Conservation (phyloP, 2,888 invertebrate genomes). For the Bursaphelenchus okinawaensis region DNA sequence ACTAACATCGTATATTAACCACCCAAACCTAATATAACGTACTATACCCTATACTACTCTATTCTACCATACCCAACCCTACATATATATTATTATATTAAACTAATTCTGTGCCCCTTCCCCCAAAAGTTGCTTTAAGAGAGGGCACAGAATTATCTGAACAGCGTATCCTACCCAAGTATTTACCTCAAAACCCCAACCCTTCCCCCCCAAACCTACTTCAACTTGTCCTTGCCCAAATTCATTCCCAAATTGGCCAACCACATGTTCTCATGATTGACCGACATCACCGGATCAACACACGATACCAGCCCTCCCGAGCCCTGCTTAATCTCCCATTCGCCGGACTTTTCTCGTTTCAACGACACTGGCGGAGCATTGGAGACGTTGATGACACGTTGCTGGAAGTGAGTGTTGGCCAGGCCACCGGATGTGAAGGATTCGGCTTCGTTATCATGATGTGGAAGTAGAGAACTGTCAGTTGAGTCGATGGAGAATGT, state of each 20-base stretch:
- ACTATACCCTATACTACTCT: no score
- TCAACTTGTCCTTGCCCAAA: conserved; percentile 37
- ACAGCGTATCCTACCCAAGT: no score
- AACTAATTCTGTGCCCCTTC: no score
- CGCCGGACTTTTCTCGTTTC: conserved; percentile 48
- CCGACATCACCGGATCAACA: conserved; percentile 57
- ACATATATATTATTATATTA: no score
- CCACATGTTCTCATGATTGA: conserved; percentile 54
- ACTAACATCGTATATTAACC: not conserved
- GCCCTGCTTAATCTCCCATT: conserved; percentile 55
- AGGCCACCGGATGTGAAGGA: conserved; percentile 36
- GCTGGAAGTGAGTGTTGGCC: conserved; percentile 50
- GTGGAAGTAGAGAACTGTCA: not conserved
- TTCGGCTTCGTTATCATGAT: conserved; percentile 22
- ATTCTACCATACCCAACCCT: no score
- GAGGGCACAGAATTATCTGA: no score
- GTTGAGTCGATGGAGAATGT: conserved; percentile 21
- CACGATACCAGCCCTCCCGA: conserved; percentile 57
- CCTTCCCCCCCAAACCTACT: no score
- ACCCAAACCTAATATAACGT: not conserved
- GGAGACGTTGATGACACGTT: conserved; percentile 58
- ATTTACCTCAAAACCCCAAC: no score
- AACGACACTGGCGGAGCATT: conserved; percentile 57
- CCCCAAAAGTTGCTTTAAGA: no score
- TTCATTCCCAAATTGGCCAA: conserved; percentile 57